Conservation (phyloP, 2,888 invertebrate genomes). For the Amphipoea lucens region DNA sequence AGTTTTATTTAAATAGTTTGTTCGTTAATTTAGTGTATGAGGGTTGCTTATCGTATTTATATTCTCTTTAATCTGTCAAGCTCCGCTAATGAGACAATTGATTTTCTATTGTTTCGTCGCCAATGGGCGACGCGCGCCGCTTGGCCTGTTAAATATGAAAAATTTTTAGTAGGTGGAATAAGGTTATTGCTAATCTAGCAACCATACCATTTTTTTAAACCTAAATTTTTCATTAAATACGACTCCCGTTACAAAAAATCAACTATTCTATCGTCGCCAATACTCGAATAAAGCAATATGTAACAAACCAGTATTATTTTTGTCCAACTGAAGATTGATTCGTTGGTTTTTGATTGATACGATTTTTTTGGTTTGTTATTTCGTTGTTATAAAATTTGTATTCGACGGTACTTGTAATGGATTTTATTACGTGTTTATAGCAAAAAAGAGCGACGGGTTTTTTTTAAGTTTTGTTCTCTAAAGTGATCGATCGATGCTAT, state of each 20-base stretch:
- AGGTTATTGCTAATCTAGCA: neutral
- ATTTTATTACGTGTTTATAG: neutral
- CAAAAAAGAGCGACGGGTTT: neutral
- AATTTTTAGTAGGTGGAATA: neutral
- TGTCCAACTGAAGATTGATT: constrained; percentile 58
- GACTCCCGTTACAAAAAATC: neutral
- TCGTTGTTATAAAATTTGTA: constrained; percentile 14
- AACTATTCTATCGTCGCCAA: constrained; percentile 15
- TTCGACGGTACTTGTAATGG: constrained; percentile 6
- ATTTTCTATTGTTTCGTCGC: no score
- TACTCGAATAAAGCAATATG: constrained; percentile 48
- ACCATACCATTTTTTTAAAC: neutral
- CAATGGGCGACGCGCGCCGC: no score
- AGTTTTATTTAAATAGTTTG: no score
- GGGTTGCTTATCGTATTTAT: neutral
- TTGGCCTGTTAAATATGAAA: neutral
- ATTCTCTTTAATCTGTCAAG: neutral
- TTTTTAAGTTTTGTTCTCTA: neutral
- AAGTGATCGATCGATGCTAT: neutral
- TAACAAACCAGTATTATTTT: constrained; percentile 44
- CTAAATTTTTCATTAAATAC: neutral
- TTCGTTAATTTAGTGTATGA: neutral
- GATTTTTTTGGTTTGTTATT: constrained; percentile 19
- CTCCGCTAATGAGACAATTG: no score
- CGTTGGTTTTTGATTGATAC: constrained; percentile 50